Conservation (phyloP, 1,140 invertebrate genomes). For the Pectinophora gossypiella region DNA sequence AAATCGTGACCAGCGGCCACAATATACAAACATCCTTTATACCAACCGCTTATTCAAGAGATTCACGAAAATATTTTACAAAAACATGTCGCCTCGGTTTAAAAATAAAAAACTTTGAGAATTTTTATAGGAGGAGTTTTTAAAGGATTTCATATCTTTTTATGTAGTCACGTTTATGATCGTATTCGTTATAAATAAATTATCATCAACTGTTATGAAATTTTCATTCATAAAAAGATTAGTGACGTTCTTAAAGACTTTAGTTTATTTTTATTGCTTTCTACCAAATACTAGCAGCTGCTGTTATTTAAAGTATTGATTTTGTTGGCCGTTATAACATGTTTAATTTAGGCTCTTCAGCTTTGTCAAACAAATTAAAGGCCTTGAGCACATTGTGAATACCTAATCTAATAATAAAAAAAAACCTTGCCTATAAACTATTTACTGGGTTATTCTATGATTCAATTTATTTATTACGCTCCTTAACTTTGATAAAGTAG, state of each 20-base stretch:
- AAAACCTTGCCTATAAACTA: too few species aligned
- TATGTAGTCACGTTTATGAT: too few species aligned
- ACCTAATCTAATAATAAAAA: too few species aligned
- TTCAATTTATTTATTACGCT: too few species aligned
- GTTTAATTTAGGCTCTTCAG: too few species aligned
- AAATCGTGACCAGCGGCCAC: constrained; percentile 54
- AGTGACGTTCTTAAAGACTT: constrained; percentile 17
- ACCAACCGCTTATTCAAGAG: constrained; percentile 33
- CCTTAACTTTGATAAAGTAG: too few species aligned
- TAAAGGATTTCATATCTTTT: too few species aligned
- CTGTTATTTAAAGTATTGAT: constrained; percentile 21
- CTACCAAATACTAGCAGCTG: constrained; percentile 21
- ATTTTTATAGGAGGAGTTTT: constrained; percentile 15
- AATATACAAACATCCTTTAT: constrained; percentile 58
- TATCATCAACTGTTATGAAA: constrained; percentile 28
- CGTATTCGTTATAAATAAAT: too few species aligned
- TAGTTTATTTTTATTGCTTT: constrained; percentile 27
- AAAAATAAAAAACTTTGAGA: background rate
- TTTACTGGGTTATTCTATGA: too few species aligned
- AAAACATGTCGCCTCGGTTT: constrained; percentile 32
- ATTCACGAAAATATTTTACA: constrained; percentile 58
- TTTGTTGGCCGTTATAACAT: too few species aligned
- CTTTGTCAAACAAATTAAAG: too few species aligned
- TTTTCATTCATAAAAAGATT: constrained; percentile 29
- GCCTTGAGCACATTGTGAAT: too few species aligned